Base-by-base conservation (phyloP, 2,888 invertebrate genomes). In the Belgica antarctica region DNA sequence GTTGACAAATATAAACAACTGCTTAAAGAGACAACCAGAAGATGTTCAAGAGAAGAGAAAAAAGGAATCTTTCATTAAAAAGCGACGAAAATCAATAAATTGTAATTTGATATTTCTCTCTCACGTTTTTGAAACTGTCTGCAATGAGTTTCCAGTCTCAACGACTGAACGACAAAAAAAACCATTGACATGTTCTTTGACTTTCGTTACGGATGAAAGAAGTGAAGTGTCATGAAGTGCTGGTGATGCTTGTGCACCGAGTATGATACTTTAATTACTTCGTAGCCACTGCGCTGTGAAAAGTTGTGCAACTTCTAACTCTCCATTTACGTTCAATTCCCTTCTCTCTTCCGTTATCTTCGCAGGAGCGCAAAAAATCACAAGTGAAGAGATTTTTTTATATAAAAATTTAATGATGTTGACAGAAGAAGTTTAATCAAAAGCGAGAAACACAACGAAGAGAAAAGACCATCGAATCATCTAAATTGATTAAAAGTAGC, bases 61-160 rank as follows among this genome's bases (percentile, higher is more conserved):
- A 41, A 41, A 10, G 15, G 22, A 52, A 52, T 24, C 52, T 52
- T 7, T 52, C 52, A 52, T 15, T 15, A 22, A 24, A 22, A 24
- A 19, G n/a, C 52, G 22, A 52, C 52, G 15, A 52, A 52, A 52
- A 52, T 52, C 52, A 52, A 52, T 52, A 52, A 52, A 52, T 52
- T 52, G 52, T 52, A 52, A 52, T 52, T 52, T 17, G 52, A 52
- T 52, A 7, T 22, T 24, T 52, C 52, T 52, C 17, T 47, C 17
- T 8, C 17, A 22, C 24, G 52, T 52, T 52, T 15, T 24, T 46
- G 4, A 24, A 52, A 24, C 52, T 15, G 52, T 52, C 52, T 52
- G 52, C 52, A 52, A 52, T 52, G 22, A 52, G 52, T 52, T 7
- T 22, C 22, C 19, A 34, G 52, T 52, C 22, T 52, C 52, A 24